Base-by-base conservation (phyloP, 1,140 invertebrate species). In the Coelopa frigida region DNA sequence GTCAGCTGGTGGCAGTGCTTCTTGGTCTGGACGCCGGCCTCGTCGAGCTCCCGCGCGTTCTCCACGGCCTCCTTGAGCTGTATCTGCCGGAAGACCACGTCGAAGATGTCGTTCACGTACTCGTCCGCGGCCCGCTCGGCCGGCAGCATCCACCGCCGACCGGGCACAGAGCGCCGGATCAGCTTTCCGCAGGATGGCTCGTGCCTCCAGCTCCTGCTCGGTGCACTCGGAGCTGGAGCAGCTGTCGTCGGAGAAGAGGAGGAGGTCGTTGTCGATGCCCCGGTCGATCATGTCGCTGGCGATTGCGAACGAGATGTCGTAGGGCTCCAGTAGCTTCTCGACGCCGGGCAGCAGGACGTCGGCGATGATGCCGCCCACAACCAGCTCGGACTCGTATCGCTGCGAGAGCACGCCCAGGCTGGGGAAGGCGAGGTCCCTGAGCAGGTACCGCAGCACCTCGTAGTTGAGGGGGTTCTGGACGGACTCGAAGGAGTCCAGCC, bases 401-500 rank as follows among this genome's bases (percentile, higher is more conserved):
- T 61, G 12, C 1, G 43, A 3, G 2, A 61, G 41, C 5, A 46
- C 12, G 0, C 27, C 23, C 3, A 46, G 15, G 18, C 61, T 8
- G 0, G 62, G 59, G 4, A 43, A 54, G 10, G 61, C 42, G 48
- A 55, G 52, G 5, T 50, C 44, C 0, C 33, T 31, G 0, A 66
- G 42, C 24, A 54, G 48, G 23, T 52, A 11, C 4, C 59, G 53
- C 5, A 66, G 23, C 0, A 49, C 39, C 0, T 46, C 74, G 49
- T 75, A 73, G 18, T 74, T 71, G 3, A 77, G 52, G 7, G 61
- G 59, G 4, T 51, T 59, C 26, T 65, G 60, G 1, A 58, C 40
- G 3, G 36, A 5, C 23, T 57, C 48, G 5, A 66, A 75, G 57
- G 61, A 75, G 59, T 40, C 72, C 64, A 54, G 75, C 67, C 58